Evolutionary conservation across 2,797 vertebrate species (phyloP).

Genomic region (Botia almorhae): DNA sequence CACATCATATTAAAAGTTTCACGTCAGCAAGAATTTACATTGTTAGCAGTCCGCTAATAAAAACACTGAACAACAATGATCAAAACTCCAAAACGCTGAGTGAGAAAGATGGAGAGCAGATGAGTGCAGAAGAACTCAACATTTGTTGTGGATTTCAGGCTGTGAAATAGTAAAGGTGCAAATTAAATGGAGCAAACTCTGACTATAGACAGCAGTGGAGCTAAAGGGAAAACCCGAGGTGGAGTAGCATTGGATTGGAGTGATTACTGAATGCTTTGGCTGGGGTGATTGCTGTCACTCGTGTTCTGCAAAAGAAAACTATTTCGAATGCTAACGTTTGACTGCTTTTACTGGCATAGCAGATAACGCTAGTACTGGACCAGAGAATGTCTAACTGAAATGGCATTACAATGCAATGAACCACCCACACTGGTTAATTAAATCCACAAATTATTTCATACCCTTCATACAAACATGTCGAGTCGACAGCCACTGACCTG

Average conservation of each 20-base stretch:
- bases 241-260: too few species aligned
- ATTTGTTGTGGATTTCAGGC: too few species aligned
- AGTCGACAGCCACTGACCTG: not conserved
- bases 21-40: not conserved
- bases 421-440: conserved; percentile 14
- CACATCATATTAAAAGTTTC: not conserved
- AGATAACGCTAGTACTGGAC: not conserved
- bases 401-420: not conserved
- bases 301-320: not conserved
- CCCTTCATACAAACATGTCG: conserved; percentile 17
- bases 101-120: not conserved
- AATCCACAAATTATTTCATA: conserved; percentile 31
- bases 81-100: not conserved
- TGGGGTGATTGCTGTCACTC: too few species aligned
- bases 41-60: too few species aligned
- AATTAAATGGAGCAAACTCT: too few species aligned
- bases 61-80: not conserved
- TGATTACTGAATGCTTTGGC: too few species aligned
- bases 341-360: not conserved
- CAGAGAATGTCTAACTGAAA: not conserved
- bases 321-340: conserved; percentile 18
- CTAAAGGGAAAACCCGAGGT: too few species aligned
- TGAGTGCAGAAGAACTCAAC: too few species aligned
- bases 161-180: too few species aligned
- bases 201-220: too few species aligned